phyloP scores from a whole-genome alignment of 2,888 invertebrate genomes.

The Lithophane socia region DNA sequence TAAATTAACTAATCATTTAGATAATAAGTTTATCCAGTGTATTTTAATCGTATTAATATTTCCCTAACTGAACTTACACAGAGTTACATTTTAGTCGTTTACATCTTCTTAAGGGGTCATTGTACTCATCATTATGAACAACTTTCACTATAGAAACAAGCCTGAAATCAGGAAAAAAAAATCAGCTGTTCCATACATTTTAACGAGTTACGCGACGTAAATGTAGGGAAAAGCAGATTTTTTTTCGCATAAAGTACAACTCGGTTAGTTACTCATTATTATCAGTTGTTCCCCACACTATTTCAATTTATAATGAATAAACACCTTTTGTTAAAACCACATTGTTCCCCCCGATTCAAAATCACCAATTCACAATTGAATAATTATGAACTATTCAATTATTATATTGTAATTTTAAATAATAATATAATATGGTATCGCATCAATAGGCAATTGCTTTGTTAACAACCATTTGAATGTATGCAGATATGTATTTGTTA shows the following conservation, averaged over 20 bases:
- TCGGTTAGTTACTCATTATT: neutral
- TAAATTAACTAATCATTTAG: neutral
- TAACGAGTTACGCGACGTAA: no score
- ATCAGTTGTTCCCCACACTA: neutral
- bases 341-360: slow-evolving; percentile 12
- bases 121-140: no score
- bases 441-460: slow-evolving; percentile 13
- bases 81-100: no score
- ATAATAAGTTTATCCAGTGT: no score
- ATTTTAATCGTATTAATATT: neutral
- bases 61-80: neutral
- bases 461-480: neutral
- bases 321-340: slow-evolving; percentile 1
- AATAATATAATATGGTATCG: neutral
- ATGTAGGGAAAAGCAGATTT: no score
- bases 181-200: no score
- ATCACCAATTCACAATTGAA: slow-evolving; percentile 15
- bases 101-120: no score
- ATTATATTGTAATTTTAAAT: neutral
- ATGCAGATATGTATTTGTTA: neutral
- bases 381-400: slow-evolving; percentile 6
- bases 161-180: no score
- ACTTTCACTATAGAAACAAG: no score
- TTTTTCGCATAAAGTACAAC: neutral
- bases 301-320: neutral